Base-by-base conservation (phyloP, 2,888 invertebrate species). In the Diabrotica balteata region DNA sequence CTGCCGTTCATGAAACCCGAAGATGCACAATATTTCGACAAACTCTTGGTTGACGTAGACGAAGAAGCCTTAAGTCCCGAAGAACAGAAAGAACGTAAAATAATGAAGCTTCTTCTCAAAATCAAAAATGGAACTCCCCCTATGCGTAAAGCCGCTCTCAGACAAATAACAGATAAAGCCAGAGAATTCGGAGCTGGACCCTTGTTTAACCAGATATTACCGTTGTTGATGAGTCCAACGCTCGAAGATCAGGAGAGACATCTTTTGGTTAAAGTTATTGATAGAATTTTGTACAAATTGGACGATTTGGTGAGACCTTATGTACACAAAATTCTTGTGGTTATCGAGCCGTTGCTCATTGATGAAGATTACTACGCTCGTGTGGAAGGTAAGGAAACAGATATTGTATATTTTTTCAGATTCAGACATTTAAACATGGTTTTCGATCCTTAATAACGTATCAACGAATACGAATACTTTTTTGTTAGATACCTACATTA, bases 351-450 rank as follows among this genome's bases (percentile, higher is more conserved):
- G 0, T 86, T 99, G 71, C 87, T 99, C 51, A 99, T 99, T 82
- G 99, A 99, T 84, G 99, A 99, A 88, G 99, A 99, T 85, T 99
- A 99, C 85, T 99, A 99, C 83, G 99, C 99, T 43, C 93, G 99
- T 82, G 99, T 99, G 8, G 99, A 99, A 85, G 99, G 98, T 75
- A 45, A 57, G 45, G 8, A 6, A 7, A 11, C n/a, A n/a, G 32
- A 51, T n/a, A n/a, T 11, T 11, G 7, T 51, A 51, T 11, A 2
- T 17, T 17, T 32, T 22, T 52, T 32, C 8, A 4, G 11, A 8
- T 51, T 4, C 32, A 32, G 32, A 4, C 32, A 32, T 32, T 32
- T 32, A 32, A 32, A 5, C 4, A 4, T 32, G 5, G 32, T 32
- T 32, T 32, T 32, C 32, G 5, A 32, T 32, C 32, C 4, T 32